Conservation (phyloP, 2,888 invertebrate species). For the Drosophila formosana region DNA sequence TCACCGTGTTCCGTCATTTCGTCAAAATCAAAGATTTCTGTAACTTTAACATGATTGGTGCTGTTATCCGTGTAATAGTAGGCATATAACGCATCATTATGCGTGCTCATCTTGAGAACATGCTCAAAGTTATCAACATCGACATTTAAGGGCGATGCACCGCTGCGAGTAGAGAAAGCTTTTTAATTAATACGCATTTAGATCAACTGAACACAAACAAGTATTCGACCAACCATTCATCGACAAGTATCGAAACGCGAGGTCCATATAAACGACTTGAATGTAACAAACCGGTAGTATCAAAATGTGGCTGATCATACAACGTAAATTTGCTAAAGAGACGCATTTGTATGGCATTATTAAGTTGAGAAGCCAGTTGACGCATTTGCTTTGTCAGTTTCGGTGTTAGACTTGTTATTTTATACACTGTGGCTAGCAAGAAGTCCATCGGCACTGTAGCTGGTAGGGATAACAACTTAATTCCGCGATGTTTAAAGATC, state of each 20-base stretch:
- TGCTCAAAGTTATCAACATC: constrained; percentile 89
- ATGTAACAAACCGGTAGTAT: constrained; percentile 83
- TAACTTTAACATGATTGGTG: constrained; percentile 94
- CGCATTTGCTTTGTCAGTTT: constrained; percentile 84
- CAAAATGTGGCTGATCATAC: constrained; percentile 84
- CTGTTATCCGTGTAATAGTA: constrained; percentile 95
- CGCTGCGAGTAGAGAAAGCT: constrained; percentile 60
- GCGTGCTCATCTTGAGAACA: constrained; percentile 91
- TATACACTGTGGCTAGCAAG: constrained; percentile 90
- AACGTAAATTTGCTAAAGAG: constrained; percentile 83
- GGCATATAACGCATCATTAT: constrained; percentile 94
- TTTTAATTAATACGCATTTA: neutral
- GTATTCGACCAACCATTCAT: constrained; percentile 76
- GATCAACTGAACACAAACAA: neutral
- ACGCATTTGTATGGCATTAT: constrained; percentile 82
- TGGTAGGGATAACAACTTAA: constrained; percentile 93
- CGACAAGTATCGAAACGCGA: constrained; percentile 83
- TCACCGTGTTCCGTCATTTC: constrained; percentile 91
- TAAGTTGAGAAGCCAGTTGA: constrained; percentile 87
- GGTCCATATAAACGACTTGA: constrained; percentile 82
- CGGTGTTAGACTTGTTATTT: constrained; percentile 83
- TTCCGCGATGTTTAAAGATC: constrained; percentile 93
- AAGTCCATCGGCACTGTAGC: constrained; percentile 95
- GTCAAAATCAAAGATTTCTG: constrained; percentile 92
- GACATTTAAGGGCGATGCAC: constrained; percentile 82